phyloP scores from a whole-genome alignment of 2,113 vertebrate genomes.

The Isurus oxyrinchus region DNA sequence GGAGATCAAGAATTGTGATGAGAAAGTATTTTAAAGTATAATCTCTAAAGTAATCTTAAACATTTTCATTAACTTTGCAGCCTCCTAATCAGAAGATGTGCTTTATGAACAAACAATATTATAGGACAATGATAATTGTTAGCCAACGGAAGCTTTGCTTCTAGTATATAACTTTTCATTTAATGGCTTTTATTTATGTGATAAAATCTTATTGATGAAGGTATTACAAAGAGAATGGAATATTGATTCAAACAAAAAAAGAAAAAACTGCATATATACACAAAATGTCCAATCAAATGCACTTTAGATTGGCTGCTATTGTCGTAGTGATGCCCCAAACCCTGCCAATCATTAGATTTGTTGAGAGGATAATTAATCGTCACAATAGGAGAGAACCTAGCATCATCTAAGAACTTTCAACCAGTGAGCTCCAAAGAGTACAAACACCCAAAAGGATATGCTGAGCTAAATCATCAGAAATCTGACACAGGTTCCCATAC shows the following conservation, averaged over 20 bases:
- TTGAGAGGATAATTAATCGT: not conserved
- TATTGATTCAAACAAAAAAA: not conserved
- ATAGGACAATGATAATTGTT: no score
- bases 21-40: not conserved
- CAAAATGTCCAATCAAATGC: not conserved
- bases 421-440: not conserved
- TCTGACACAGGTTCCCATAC: not conserved
- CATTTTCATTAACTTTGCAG: not conserved
- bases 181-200: not conserved
- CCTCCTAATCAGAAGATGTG: not conserved
- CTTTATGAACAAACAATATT: not conserved
- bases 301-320: not conserved
- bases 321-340: not conserved
- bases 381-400: not conserved
- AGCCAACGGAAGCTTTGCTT: not conserved
- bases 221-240: not conserved
- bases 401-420: not conserved
- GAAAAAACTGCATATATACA: not conserved
- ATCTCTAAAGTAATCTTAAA: not conserved
- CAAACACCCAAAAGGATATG: not conserved
- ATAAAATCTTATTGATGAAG: not conserved
- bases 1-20: not conserved
- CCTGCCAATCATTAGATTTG: not conserved
- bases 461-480: not conserved
- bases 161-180: not conserved